Evolutionary conservation across 2,113 vertebrate species (phyloP), one percentile per base, ranked within the genome.

Genomic region (Cyanistes caeruleus): DNA sequence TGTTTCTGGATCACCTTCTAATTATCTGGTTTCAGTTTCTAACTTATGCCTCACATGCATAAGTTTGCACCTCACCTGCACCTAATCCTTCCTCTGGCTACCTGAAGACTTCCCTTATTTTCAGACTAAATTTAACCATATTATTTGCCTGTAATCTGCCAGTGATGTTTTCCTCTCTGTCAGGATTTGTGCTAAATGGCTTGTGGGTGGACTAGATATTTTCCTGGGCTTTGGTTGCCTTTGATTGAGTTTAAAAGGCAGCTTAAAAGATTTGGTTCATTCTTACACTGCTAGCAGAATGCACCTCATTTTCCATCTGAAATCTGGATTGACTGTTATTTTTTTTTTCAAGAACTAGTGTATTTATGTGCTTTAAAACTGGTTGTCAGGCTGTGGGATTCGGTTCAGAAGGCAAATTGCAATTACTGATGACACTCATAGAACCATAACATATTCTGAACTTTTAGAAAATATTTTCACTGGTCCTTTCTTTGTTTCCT

Each of bases 351-450:
- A 64, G 5, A 41, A 17, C 52, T 58, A 35, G 2, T 65, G 35
- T 20, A 19, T 51, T 48, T 80, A 7, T 35, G 9, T 69, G 43
- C 31, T 88, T 72, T 51, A 65, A 69, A 69, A 63, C 13, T 48
- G 25, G 5, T 37, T 58, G 46, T 64, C 11, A 56, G 41, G 21
- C 41, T 76, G 15, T 21, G 73, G 7, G 51, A 48, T 51, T 62
- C 5, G 4, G 11, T 58, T 76, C 37, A 82, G 41, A 22, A 78
- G 11, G 14, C 4, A 5, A 69, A 20, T 53, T 86, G 30, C 1
- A 3, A 24, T 59, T 89, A 74, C 8, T 65, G 59, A 27, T 51
- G 44, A 51, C 0, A 0, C 5, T 67, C 0, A 0, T 59, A 49
- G 52, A 86, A 88, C 5, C 25, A 69, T 64, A 89, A 67, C 2